These are phyloP conservation scores for Falco rusticolus DNA, from an alignment of 2,797 vertebrate species.

Conservation along the genomic window DNA sequence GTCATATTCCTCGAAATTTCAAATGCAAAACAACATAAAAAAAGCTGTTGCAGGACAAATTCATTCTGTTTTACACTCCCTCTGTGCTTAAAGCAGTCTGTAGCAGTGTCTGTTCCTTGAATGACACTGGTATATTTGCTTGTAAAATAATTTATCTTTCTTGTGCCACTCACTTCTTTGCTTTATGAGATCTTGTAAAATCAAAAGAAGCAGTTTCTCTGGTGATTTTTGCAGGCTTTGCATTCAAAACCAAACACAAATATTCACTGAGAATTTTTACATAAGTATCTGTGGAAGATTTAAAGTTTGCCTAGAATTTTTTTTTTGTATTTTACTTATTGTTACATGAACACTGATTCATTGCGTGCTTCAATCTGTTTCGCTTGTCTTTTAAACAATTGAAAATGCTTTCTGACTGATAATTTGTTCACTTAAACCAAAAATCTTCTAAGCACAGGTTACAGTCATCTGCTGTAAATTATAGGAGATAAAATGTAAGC, in stretches of 20 bases:
- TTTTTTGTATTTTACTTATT: not conserved
- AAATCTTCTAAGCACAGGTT: not conserved
- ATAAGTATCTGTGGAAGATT: not conserved
- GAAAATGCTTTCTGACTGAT: not conserved
- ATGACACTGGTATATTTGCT: conserved; percentile 21
- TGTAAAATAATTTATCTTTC: conserved; percentile 55
- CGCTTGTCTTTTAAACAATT: not conserved
- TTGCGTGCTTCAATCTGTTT: not conserved
- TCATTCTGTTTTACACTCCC: conserved; percentile 33
- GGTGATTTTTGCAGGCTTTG: not conserved
- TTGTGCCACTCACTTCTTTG: conserved; percentile 46
- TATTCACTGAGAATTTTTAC: not conserved
- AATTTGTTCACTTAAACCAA: not conserved
- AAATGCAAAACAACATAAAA: conserved; percentile 5
- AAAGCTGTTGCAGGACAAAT: conserved; percentile 27
- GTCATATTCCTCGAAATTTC: conserved; percentile 22
- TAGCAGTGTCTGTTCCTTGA: conserved; percentile 38
- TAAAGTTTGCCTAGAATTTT: not conserved
- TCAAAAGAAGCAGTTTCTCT: conserved; percentile 35
- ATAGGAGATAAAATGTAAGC: not conserved
- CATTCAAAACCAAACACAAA: conserved; percentile 1
- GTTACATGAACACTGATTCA: not conserved
- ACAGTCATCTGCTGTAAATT: not conserved
- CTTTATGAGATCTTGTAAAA: conserved; percentile 42
- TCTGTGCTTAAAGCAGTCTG: conserved; percentile 28